These are phyloP conservation scores for Lepidocolaptes lacrymiger DNA, from an alignment of 2,797 vertebrate genomes.

Conservation along the genomic window DNA sequence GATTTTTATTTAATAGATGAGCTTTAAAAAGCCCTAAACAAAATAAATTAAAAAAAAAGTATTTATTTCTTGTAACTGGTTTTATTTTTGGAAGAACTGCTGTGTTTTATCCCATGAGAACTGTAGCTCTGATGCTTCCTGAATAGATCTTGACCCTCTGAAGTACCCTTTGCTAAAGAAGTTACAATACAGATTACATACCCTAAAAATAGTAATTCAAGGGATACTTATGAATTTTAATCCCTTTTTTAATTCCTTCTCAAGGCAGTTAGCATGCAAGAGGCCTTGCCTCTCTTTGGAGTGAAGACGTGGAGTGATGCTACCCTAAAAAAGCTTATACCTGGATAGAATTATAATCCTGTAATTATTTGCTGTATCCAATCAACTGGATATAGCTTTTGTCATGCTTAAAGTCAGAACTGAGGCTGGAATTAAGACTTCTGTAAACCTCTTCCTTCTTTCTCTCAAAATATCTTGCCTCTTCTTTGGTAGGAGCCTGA, in stretches of 20 bases:
- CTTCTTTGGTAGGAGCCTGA: not conserved
- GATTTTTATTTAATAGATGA: not conserved
- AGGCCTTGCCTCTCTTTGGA: not conserved
- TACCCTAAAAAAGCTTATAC: not conserved
- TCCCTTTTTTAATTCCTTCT: not conserved
- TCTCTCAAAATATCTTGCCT: not conserved
- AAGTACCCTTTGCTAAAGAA: slow-evolving; percentile 14
- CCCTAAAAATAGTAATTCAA: slow-evolving; percentile 32
- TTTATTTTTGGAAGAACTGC: slow-evolving; percentile 40
- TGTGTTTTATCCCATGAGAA: not conserved
- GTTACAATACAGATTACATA: not conserved
- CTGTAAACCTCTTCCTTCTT: not conserved
- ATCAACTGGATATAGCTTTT: not conserved
- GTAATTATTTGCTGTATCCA: not conserved
- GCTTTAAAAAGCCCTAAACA: not conserved
- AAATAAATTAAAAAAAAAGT: not conserved
- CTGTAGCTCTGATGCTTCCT: not conserved
- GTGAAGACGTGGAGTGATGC: not conserved
- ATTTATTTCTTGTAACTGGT: not conserved
- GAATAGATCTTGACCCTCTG: slow-evolving; percentile 12
- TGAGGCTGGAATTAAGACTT: not conserved
- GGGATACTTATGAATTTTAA: slow-evolving; percentile 12
- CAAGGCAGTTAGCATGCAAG: not conserved
- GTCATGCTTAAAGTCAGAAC: not conserved
- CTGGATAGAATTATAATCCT: not conserved